These are phyloP conservation scores for Zonitis immaculata DNA, from an alignment of 2,888 invertebrate genomes.

Conservation along the genomic window DNA sequence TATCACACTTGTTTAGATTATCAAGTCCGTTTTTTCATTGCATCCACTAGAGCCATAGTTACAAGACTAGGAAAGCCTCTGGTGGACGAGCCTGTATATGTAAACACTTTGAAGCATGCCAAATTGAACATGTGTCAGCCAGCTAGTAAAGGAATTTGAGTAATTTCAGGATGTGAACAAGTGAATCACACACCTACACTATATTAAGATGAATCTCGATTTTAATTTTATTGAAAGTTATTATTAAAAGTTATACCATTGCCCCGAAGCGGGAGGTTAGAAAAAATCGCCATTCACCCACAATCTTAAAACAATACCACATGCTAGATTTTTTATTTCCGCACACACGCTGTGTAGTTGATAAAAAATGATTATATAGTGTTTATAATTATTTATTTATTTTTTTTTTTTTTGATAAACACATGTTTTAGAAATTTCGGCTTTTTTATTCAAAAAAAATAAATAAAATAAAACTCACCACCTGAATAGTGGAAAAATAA, in stretches of 20 bases:
- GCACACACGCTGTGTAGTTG: constrained; percentile 29
- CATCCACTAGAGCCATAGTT: too few relatives aligned
- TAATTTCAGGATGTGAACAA: constrained; percentile 26
- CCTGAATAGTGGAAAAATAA: neutral
- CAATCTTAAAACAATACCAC: constrained; percentile 17
- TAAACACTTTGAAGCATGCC: constrained; percentile 24
- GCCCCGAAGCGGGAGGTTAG: constrained; percentile 22
- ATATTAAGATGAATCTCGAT: neutral
- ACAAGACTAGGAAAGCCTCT: too few relatives aligned
- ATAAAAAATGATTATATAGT: constrained; percentile 25
- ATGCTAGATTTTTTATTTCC: constrained; percentile 28
- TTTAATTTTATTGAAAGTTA: neutral
- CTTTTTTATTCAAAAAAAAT: too few relatives aligned
- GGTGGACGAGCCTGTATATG: too few relatives aligned
- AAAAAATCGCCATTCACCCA: constrained; percentile 26
- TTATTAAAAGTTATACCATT: neutral
- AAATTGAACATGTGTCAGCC: constrained; percentile 27
- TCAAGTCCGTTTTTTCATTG: too few relatives aligned
- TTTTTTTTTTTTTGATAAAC: constrained; percentile 9
- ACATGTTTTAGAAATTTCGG: constrained; percentile 6
- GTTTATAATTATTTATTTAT: constrained; percentile 7
- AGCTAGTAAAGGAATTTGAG: constrained; percentile 23
- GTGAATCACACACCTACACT: constrained; percentile 22
- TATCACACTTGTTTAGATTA: too few relatives aligned
- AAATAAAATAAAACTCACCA: constrained; percentile 7